Base-by-base conservation (phyloP, 2,113 vertebrate genomes). In the Podarcis raffonei region DNA sequence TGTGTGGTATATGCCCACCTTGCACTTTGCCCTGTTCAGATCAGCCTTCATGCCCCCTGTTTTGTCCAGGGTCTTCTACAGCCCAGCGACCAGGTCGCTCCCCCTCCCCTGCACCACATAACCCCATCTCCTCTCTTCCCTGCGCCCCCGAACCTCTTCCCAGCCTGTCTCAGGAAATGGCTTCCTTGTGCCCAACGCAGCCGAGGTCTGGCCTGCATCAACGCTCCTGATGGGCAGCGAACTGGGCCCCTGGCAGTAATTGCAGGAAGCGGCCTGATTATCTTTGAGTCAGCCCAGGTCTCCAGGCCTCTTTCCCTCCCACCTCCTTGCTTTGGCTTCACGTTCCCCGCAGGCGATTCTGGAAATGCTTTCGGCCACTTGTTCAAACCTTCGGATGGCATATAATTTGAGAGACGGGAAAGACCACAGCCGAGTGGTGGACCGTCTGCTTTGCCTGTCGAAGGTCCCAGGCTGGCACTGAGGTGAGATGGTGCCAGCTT, bases 221-320 rank as follows among this genome's bases (percentile, higher is more conserved):
- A 91, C 86, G 94, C 93, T 92, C 22, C 89, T 90, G 88, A 77
- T 25, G 68, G 30, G 39, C 25, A 1, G 78, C 32, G 91, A 92
- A 92, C 93, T 92, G 93, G 65, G 88, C 87, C 69, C 66, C 83
- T 76, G 88, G 77, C 75, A 4, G 22, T 92, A 92, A 92, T 93
- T 89, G 91, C 92, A 94, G 94, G 94, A 94, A 94, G 90, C 90
- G n/a, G 84, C 90, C 89, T 39, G 62, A 4, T 30, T 62, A 62
- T 62, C 89, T 89, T 88, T 68, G 90, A 87, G 66, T 91, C 85
- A 93, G 78, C 78, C 78, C 48, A n/a, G 59, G 81, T 16, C 79
- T 62, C 53, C 23, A 1, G 75, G 42, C 77, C 23, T 32, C 48
- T 11, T 5, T 13, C 80, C 57, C 57, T 27, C 32, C n/a, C 1